Conservation (phyloP, 2,888 invertebrate species). For the Morpho achilles region DNA sequence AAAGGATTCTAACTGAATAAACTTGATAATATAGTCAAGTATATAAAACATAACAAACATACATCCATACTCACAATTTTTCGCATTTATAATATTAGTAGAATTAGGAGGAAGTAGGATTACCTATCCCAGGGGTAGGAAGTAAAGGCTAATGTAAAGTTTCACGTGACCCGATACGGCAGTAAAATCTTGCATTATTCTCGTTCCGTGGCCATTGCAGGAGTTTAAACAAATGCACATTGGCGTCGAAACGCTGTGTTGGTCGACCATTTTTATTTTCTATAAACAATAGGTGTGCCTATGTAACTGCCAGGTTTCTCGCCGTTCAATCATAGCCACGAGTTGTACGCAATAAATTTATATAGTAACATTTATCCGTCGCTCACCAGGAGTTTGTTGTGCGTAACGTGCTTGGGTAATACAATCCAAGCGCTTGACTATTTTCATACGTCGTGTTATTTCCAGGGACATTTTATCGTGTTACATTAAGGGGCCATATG, state of each 20-base stretch:
- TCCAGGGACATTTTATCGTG: conserved; percentile 33
- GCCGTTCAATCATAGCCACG: conserved; percentile 63
- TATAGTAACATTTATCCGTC: conserved; percentile 69
- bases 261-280: conserved; percentile 58
- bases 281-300: conserved; percentile 67
- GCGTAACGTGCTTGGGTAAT: conserved; percentile 35
- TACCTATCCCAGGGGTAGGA: conserved; percentile 17
- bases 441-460: conserved; percentile 36
- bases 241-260: conserved; percentile 39
- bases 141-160: conserved; percentile 32
- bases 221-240: conserved; percentile 59
- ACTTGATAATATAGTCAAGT: no score
- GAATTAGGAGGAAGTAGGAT: not conserved
- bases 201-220: conserved; percentile 39
- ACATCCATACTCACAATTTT: no score
- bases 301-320: conserved; percentile 55
- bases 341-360: conserved; percentile 75
- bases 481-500: conserved; percentile 32
- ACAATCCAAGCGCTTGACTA: conserved; percentile 37
- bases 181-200: conserved; percentile 45
- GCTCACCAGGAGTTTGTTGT: conserved; percentile 48
- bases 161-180: conserved; percentile 20
- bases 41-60: no score
- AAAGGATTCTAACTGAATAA: no score
- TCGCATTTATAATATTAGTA: no score